These are phyloP conservation scores for Tenthredo notha DNA, from an alignment of 2,888 invertebrate species.

Conservation along the genomic window DNA sequence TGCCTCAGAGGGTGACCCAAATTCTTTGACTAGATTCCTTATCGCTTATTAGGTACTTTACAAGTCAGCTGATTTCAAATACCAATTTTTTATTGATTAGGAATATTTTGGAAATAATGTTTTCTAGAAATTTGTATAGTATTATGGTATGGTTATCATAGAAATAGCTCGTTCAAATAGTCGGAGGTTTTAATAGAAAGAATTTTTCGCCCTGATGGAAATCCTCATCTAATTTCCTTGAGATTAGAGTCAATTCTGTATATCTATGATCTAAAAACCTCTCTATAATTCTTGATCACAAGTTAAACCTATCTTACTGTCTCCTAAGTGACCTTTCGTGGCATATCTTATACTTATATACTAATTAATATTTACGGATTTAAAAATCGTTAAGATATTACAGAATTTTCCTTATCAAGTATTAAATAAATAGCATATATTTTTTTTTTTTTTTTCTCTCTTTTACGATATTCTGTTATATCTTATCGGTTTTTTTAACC, in stretches of 20 bases:
- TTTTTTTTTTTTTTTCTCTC: too few relatives aligned
- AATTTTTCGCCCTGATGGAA: background rate
- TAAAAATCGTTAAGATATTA: background rate
- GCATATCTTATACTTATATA: slow-evolving; percentile 56
- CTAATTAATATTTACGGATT: background rate
- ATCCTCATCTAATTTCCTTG: slow-evolving; percentile 1
- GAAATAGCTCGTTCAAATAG: background rate
- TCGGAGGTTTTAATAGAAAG: background rate
- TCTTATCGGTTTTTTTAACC: background rate
- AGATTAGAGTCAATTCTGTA: background rate
- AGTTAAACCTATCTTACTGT: slow-evolving; percentile 52
- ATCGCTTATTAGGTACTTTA: background rate
- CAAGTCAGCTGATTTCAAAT: background rate
- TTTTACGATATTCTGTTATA: background rate
- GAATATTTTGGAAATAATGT: background rate
- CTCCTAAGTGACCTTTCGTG: slow-evolving; percentile 74
- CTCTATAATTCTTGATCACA: background rate
- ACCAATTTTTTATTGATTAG: background rate
- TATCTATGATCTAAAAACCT: background rate
- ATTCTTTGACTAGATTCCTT: background rate
- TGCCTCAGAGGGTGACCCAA: background rate
- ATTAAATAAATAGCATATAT: too few relatives aligned
- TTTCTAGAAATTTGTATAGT: background rate
- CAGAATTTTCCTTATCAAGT: background rate
- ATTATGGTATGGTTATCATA: background rate